These are phyloP conservation scores for Heteromurus nitidus DNA, from an alignment of 2,888 invertebrate species.

Conservation along the genomic window DNA sequence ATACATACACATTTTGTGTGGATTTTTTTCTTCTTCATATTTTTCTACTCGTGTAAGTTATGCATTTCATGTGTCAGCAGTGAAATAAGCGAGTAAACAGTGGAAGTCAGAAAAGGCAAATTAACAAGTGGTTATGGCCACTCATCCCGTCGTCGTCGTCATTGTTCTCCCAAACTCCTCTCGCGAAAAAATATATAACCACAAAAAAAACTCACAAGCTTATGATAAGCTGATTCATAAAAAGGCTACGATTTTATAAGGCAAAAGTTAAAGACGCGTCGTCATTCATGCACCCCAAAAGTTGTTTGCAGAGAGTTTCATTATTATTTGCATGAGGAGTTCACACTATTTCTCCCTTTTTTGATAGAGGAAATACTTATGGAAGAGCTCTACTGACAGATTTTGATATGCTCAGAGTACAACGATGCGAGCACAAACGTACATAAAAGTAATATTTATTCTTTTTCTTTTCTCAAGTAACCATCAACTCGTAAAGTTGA, in stretches of 20 bases:
- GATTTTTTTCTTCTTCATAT: not conserved
- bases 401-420: not conserved
- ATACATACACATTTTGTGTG: not conserved
- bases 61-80: slow-evolving; percentile 48
- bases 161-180: no score
- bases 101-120: slow-evolving; percentile 51
- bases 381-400: no score
- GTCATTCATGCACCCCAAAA: no score
- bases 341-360: no score
- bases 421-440: no score
- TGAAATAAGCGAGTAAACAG: slow-evolving; percentile 49
- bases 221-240: no score
- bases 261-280: no score
- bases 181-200: not conserved
- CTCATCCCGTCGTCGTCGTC: slow-evolving; percentile 22
- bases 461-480: not conserved
- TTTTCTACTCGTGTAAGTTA: no score
- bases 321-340: no score
- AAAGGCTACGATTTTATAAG: no score
- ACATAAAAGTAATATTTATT: no score
- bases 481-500: slow-evolving; percentile 3
- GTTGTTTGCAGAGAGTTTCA: not conserved
- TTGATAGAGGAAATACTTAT: no score
- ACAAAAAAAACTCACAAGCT: not conserved
- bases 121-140: slow-evolving; percentile 59